phyloP scores from a whole-genome alignment of 2,113 vertebrate species.

The Callionymus lyra region DNA sequence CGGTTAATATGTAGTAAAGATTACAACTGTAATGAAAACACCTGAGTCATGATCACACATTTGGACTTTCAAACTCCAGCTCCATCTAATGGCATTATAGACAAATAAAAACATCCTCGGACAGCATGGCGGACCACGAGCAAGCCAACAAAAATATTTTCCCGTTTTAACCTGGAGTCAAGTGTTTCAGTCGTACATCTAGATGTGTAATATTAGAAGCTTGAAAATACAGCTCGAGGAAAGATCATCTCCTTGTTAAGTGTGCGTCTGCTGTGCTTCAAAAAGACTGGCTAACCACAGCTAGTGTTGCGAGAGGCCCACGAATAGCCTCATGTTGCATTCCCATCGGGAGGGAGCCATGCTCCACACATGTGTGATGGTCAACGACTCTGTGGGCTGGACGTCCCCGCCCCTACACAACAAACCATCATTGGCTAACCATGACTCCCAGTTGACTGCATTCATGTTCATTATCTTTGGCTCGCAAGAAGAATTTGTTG shows the following conservation, averaged over 20 bases:
- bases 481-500: conserved; percentile 3
- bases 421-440: conserved; percentile 31
- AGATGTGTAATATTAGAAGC: too few species aligned
- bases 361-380: conserved; percentile 25
- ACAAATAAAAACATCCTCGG: conserved; percentile 3
- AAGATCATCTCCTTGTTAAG: too few species aligned
- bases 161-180: neutral
- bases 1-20: too few species aligned
- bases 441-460: neutral
- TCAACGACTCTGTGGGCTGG: conserved; percentile 15
- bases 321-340: neutral
- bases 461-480: neutral
- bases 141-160: conserved; percentile 36
- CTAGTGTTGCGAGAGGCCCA: conserved; percentile 19
- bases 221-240: too few species aligned
- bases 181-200: conserved; percentile 7
- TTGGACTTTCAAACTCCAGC: too few species aligned
- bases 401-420: conserved; percentile 26
- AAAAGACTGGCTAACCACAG: too few species aligned
- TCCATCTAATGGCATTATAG: too few species aligned
- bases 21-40: too few species aligned
- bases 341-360: conserved; percentile 17
- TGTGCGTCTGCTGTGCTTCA: too few species aligned
- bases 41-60: too few species aligned
- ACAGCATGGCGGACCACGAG: neutral